A percentile compares a stretch with the other conserved stretches of the same genome.
phyloP scores from a whole-genome alignment of 2,888 invertebrate species.

The Mesorhabditis spiculigera region DNA sequence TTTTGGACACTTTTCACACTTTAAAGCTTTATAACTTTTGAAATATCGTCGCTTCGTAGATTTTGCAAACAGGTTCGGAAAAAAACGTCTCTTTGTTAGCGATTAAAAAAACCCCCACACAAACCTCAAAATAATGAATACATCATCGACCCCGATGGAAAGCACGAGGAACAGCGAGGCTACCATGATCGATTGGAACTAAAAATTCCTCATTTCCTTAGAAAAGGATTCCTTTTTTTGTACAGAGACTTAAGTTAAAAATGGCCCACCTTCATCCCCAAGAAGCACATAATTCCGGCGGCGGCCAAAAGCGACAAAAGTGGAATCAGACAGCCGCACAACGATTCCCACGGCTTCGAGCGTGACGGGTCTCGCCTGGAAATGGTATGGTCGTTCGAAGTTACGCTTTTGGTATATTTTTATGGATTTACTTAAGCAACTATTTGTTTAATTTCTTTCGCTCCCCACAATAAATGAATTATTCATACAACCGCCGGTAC shows the following conservation, averaged over 20 bases:
- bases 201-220: not conserved
- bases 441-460: too few relatives aligned
- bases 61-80: too few relatives aligned
- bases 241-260: not conserved
- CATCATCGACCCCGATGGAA: conserved; percentile 54
- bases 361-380: conserved; percentile 30
- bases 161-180: conserved; percentile 51
- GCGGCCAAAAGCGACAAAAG: conserved; percentile 40
- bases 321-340: conserved; percentile 49
- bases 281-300: conserved; percentile 36
- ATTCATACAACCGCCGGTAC: too few relatives aligned
- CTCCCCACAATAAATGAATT: too few relatives aligned
- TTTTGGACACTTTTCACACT: too few relatives aligned
- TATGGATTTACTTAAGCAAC: too few relatives aligned
- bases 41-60: too few relatives aligned
- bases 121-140: conserved; percentile 40
- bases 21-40: too few relatives aligned
- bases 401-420: too few relatives aligned
- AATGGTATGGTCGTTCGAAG: not conserved
- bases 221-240: not conserved
- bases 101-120: not conserved
- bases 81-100: too few relatives aligned
- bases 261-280: conserved; percentile 29
- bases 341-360: conserved; percentile 46
- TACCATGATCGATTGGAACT: conserved; percentile 49